Percentiles rank a stretch among this genome's conserved stretches.
Conservation (phyloP, 2,888 invertebrate species). For the Pseudococcus jackbeardsleyi region DNA sequence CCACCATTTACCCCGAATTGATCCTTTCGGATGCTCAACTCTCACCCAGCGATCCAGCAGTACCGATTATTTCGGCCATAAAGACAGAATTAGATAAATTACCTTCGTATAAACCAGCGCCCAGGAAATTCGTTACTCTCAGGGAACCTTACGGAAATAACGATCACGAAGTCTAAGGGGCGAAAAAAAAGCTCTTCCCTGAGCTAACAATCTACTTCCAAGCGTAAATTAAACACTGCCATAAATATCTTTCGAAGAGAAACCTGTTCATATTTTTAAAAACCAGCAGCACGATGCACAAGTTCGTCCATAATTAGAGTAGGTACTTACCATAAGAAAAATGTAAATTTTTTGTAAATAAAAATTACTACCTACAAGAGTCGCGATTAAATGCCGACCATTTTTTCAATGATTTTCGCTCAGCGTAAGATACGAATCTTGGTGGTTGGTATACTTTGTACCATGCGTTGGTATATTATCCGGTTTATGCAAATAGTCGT, state of each 20-base stretch:
- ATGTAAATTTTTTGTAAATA: conserved; percentile 56
- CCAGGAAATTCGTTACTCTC: conserved; percentile 27
- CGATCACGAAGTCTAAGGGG: conserved; percentile 4
- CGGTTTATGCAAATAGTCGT: conserved; percentile 42
- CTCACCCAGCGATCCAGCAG: conserved; percentile 79
- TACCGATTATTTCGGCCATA: conserved; percentile 87
- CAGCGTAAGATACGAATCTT: conserved; percentile 1
- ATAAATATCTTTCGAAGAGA: conserved; percentile 18
- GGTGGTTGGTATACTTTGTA: background rate
- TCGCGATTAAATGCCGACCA: conserved; percentile 41
- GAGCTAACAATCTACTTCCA: background rate
- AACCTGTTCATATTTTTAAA: background rate
- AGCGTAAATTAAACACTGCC: conserved; percentile 43
- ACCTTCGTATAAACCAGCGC: conserved; percentile 65
- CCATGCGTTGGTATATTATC: background rate
- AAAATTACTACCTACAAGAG: background rate
- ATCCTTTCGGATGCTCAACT: conserved; percentile 76
- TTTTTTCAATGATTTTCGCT: background rate
- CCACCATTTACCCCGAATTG: conserved; percentile 72
- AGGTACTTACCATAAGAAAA: background rate
- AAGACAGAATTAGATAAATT: conserved; percentile 76
- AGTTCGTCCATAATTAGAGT: background rate
- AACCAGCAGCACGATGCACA: background rate
- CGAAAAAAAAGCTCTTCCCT: background rate
- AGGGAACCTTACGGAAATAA: conserved; percentile 19